These are phyloP conservation scores for Stenurella melanura DNA, from an alignment of 2,888 invertebrate species.

Conservation along the genomic window DNA sequence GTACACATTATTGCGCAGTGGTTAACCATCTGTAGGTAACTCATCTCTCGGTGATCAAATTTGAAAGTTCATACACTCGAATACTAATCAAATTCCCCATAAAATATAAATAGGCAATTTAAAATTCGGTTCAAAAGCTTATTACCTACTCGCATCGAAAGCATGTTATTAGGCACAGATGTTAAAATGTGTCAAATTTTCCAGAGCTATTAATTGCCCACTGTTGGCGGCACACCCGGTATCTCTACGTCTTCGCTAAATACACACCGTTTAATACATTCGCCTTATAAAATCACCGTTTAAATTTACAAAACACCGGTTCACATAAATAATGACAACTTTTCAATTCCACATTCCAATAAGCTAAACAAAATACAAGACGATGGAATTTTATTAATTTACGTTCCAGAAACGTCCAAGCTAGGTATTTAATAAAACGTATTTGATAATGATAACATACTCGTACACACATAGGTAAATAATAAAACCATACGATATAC, in stretches of 20 bases:
- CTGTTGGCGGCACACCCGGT: background rate
- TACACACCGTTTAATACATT: background rate
- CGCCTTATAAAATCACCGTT: conserved; percentile 8
- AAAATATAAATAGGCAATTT: too few species aligned
- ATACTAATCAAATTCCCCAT: too few species aligned
- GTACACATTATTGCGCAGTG: too few species aligned
- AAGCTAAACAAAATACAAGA: conserved; percentile 7
- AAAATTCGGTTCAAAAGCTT: too few species aligned
- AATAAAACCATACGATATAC: conserved; percentile 14
- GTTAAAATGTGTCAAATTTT: background rate
- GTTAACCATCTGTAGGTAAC: too few species aligned
- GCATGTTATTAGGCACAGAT: background rate
- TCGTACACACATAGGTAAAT: background rate
- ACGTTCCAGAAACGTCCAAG: background rate
- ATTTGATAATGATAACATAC: background rate
- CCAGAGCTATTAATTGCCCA: background rate
- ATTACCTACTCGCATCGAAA: background rate
- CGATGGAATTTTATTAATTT: background rate
- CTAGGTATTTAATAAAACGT: background rate
- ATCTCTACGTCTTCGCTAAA: background rate
- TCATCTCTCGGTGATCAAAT: too few species aligned
- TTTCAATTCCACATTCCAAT: conserved; percentile 54
- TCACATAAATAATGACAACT: conserved; percentile 53
- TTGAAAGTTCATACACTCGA: too few species aligned
- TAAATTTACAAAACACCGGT: conserved; percentile 28